A percentile compares a stretch with the other conserved stretches of the same genome.
phyloP scores from a whole-genome alignment of 2,797 vertebrate species.

The Myotis pilosus region DNA sequence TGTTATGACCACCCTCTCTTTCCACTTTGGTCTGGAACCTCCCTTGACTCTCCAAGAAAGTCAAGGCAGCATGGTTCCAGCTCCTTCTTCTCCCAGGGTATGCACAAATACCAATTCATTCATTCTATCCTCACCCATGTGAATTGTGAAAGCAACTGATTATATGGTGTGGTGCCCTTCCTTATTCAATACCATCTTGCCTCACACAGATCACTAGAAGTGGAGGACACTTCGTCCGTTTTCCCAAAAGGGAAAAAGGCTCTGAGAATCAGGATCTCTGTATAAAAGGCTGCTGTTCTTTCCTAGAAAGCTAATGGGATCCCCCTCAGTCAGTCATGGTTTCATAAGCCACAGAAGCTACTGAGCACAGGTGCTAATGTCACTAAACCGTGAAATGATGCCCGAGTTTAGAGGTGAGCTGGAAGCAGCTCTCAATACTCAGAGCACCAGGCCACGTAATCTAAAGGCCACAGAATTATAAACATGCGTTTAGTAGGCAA shows the following conservation, averaged over 20 bases:
- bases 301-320: not conserved
- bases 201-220: not conserved
- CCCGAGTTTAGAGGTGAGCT: not conserved
- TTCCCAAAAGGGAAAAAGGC: not conserved
- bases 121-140: not conserved
- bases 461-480: not conserved
- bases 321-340: not conserved
- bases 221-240: not conserved
- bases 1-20: not conserved
- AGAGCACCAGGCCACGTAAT: not conserved
- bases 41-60: not conserved
- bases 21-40: not conserved
- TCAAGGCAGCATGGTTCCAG: not conserved
- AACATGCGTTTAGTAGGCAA: not conserved
- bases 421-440: not conserved
- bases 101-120: not conserved
- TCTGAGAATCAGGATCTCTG: not conserved
- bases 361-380: not conserved
- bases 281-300: not conserved
- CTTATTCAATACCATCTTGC: not conserved
- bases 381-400: not conserved
- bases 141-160: not conserved
- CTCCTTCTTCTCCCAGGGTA: not conserved
- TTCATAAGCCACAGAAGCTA: not conserved
- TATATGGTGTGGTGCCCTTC: not conserved